A percentile compares a stretch with the other conserved stretches of the same genome.
phyloP scores from a whole-genome alignment of 2,113 vertebrate species.

The Damaliscus lunatus region DNA sequence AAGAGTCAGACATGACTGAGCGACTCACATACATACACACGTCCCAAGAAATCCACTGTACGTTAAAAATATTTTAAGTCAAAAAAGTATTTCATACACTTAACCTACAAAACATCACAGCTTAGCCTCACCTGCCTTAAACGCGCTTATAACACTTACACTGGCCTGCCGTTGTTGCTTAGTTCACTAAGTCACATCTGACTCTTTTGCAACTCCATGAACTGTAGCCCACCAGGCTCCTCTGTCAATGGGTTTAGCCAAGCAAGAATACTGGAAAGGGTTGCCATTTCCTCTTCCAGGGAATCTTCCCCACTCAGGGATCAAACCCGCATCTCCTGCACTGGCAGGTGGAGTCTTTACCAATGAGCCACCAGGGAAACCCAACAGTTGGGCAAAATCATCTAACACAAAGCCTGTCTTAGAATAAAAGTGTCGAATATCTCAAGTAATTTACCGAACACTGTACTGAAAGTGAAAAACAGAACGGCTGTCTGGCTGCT shows the following conservation, averaged over 20 bases:
- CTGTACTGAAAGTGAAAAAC: background rate
- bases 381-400: background rate
- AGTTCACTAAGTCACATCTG: background rate
- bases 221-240: background rate
- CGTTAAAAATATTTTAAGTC: background rate
- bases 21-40: rapidly evolving
- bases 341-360: background rate
- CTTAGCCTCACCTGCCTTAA: background rate
- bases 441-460: background rate
- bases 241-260: background rate
- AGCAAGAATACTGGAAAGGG: background rate
- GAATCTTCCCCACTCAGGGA: background rate
- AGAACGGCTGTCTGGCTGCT: rapidly evolving
- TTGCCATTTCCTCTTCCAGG: background rate
- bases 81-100: background rate
- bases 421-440: background rate
- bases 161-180: background rate
- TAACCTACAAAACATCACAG: background rate
- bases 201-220: background rate
- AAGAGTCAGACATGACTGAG: background rate
- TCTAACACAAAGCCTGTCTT: background rate
- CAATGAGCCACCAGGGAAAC: background rate
- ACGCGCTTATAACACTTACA: background rate
- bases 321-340: background rate
- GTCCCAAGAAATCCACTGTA: background rate